Evolutionary conservation across 2,797 vertebrate species (phyloP).

Genomic region (Carapus acus): DNA sequence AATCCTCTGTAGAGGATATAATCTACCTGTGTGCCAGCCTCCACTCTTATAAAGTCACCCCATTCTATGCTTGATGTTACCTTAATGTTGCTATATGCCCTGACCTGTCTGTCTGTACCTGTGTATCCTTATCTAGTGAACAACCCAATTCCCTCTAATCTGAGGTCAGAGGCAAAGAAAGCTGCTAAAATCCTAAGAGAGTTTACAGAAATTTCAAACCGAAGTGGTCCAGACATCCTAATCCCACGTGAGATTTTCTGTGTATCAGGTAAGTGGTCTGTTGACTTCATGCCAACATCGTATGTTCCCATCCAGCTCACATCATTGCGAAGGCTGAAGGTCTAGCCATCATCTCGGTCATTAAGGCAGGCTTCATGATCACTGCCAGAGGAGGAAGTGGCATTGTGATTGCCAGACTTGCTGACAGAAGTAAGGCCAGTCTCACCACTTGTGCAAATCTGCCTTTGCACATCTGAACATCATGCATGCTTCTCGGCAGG

Average conservation of each 20-base stretch:
- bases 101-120: no score
- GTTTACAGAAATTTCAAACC: conserved; percentile 91
- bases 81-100: no score
- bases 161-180: conserved; percentile 93
- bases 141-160: conserved; percentile 86
- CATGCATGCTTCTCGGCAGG: conserved; percentile 58
- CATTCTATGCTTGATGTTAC: no score
- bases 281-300: no score
- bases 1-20: no score
- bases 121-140: conserved; percentile 14
- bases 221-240: conserved; percentile 90
- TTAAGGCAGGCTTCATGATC: conserved; percentile 94
- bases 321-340: conserved; percentile 94
- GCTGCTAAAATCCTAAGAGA: conserved; percentile 93
- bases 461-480: no score
- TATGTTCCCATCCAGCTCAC: no score
- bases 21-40: no score
- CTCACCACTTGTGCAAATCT: neutral
- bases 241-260: conserved; percentile 79
- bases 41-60: no score
- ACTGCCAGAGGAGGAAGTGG: conserved; percentile 93
- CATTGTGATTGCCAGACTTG: conserved; percentile 83
- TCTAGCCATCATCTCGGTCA: conserved; percentile 88
- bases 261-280: no score
- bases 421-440: conserved; percentile 81